A percentile compares a stretch with the other conserved stretches of the same genome.
phyloP scores from a whole-genome alignment of 2,888 invertebrate genomes.

The Notodonta dromedarius region DNA sequence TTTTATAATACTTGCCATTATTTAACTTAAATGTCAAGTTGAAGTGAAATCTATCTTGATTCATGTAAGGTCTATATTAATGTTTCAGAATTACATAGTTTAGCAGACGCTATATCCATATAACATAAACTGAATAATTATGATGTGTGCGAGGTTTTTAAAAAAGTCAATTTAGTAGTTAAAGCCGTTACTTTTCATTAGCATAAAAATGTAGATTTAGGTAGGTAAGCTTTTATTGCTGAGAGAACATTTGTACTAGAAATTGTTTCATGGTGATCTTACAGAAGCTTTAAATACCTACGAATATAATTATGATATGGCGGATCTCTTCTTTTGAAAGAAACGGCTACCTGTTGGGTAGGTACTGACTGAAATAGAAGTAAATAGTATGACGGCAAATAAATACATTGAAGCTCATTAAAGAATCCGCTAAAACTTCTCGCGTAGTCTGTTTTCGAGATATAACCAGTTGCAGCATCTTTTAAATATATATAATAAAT shows the following conservation, averaged over 20 bases:
- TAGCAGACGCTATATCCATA: too few species aligned
- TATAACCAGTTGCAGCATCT: neutral
- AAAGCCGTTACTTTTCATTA: neutral
- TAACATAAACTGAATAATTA: too few species aligned
- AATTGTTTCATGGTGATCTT: slow-evolving; percentile 3
- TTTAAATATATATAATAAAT: neutral
- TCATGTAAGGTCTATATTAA: too few species aligned
- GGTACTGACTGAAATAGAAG: neutral
- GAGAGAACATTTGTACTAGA: neutral
- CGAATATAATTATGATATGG: neutral
- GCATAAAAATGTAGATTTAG: neutral
- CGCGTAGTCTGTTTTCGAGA: neutral
- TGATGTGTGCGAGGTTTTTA: slow-evolving; percentile 16
- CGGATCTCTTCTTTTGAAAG: neutral
- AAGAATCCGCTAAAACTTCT: neutral
- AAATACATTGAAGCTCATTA: neutral
- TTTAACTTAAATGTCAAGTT: too few species aligned
- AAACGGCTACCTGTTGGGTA: neutral
- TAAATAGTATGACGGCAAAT: neutral
- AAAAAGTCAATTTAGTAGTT: neutral
- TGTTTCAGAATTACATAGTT: too few species aligned
- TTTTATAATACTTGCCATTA: too few species aligned
- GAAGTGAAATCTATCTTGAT: too few species aligned
- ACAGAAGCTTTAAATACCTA: slow-evolving; percentile 4
- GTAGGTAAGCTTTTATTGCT: neutral